phyloP scores from a whole-genome alignment of 2,888 invertebrate genomes.

The Mesochorus sp. region DNA sequence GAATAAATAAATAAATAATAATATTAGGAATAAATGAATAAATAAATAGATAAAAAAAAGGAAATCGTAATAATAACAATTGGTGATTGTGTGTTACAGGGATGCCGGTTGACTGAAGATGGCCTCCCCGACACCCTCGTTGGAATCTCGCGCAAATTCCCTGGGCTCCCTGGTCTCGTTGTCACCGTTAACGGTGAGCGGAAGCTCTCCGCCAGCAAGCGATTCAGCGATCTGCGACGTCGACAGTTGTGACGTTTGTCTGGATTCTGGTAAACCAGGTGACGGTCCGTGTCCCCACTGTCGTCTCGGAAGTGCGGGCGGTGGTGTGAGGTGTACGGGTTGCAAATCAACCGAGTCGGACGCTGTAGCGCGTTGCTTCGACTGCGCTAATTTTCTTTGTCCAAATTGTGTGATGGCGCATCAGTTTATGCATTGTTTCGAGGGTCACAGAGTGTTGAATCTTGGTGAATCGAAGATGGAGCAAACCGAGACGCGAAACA shows the following conservation, averaged over 20 bases:
- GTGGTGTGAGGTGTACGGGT: constrained; percentile 93
- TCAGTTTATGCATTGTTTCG: constrained; percentile 99
- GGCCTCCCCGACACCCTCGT: constrained; percentile 96
- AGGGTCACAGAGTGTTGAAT: constrained; percentile 95
- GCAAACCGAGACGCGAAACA: constrained; percentile 65
- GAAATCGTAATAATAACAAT: constrained; percentile 12
- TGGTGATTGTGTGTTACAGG: constrained; percentile 85
- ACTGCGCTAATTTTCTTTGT: constrained; percentile 98
- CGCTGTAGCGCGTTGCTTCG: constrained; percentile 97
- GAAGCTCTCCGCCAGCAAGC: constrained; percentile 93
- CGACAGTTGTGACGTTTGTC: constrained; percentile 81
- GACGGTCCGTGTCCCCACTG: constrained; percentile 80
- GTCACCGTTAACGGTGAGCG: constrained; percentile 92
- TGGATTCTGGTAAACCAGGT: constrained; percentile 78
- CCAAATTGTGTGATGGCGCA: constrained; percentile 99
- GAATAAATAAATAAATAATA: no score
- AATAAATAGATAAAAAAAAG: not conserved
- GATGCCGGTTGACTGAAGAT: constrained; percentile 95
- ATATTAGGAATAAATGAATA: not conserved
- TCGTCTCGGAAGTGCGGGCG: constrained; percentile 84
- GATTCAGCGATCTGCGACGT: constrained; percentile 91
- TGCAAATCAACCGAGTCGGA: constrained; percentile 97
- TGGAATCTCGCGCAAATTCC: constrained; percentile 96
- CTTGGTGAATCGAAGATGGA: constrained; percentile 87
- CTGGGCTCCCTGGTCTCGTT: constrained; percentile 90